These are phyloP conservation scores for Chelonus formosanus DNA, from an alignment of 2,888 invertebrate genomes.

Conservation along the genomic window DNA sequence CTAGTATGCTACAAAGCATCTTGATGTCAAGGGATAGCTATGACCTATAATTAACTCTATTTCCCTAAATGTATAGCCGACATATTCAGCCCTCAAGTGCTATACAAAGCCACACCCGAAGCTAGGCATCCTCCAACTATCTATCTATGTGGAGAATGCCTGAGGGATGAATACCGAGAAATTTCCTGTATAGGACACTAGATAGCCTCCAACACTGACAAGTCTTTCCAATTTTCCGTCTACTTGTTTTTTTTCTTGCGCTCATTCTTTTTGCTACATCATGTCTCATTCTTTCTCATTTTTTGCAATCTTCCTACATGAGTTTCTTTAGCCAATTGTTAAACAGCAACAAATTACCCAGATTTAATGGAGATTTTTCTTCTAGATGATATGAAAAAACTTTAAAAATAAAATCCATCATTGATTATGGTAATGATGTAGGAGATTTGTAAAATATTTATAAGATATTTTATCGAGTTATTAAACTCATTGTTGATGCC, in stretches of 20 bases:
- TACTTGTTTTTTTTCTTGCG: neutral
- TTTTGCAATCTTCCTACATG: neutral
- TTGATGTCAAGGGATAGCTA: conserved; percentile 21
- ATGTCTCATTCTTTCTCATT: neutral
- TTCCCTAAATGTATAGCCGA: conserved; percentile 5
- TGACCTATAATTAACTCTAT: conserved; percentile 35
- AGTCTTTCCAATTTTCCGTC: conserved; percentile 23
- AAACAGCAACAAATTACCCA: too few species aligned
- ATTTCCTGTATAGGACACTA: conserved; percentile 1
- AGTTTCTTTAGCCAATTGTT: too few species aligned
- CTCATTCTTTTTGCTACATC: neutral
- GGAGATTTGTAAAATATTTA: too few species aligned
- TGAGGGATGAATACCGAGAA: conserved; percentile 11
- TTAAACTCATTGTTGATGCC: too few species aligned
- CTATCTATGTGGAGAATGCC: conserved; percentile 23
- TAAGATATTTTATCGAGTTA: too few species aligned
- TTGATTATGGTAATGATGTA: too few species aligned
- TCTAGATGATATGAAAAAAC: too few species aligned
- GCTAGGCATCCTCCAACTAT: conserved; percentile 18
- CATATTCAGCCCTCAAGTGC: conserved; percentile 13
- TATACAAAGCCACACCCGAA: conserved; percentile 16
- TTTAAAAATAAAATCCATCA: too few species aligned
- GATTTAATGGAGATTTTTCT: too few species aligned
- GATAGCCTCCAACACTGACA: too few species aligned
- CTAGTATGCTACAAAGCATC: neutral